These are phyloP conservation scores for Gephyroberyx darwinii DNA, from an alignment of 2,797 vertebrate species.

Conservation along the genomic window DNA sequence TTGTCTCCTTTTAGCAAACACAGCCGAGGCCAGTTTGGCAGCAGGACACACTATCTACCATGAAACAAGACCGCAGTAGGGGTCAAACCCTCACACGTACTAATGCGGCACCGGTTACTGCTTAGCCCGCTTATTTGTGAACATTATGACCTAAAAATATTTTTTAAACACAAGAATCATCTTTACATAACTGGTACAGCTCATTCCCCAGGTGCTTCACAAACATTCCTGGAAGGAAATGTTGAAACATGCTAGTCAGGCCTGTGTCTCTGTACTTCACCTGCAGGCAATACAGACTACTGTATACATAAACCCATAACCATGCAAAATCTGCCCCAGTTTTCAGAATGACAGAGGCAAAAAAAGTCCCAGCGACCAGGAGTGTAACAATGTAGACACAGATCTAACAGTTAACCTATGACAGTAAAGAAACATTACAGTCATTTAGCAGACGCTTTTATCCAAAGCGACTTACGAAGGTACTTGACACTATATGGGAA, in stretches of 20 bases:
- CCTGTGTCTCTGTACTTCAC: background rate
- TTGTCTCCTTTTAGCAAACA: conserved; percentile 41
- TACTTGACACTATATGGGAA: too few relatives aligned
- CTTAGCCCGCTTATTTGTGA: conserved; percentile 30
- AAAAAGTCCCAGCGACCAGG: background rate
- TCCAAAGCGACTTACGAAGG: too few relatives aligned
- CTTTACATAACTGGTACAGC: conserved; percentile 34
- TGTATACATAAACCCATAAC: background rate
- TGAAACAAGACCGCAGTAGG: conserved; percentile 35
- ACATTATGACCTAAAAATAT: conserved; percentile 41
- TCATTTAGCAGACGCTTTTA: too few relatives aligned
- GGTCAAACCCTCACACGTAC: conserved; percentile 18
- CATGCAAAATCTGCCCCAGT: background rate
- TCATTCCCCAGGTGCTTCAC: conserved; percentile 11
- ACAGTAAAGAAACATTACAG: background rate
- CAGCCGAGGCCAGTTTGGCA: background rate
- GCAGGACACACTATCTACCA: conserved; percentile 34
- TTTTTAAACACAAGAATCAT: conserved; percentile 1
- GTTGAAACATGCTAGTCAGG: conserved; percentile 21
- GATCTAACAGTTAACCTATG: background rate
- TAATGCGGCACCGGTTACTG: conserved; percentile 6
- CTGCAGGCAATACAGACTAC: background rate
- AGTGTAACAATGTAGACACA: background rate
- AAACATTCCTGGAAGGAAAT: background rate
- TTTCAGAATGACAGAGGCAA: background rate